These are phyloP conservation scores for Machimus atricapillus DNA, from an alignment of 2,888 invertebrate species.

Conservation along the genomic window DNA sequence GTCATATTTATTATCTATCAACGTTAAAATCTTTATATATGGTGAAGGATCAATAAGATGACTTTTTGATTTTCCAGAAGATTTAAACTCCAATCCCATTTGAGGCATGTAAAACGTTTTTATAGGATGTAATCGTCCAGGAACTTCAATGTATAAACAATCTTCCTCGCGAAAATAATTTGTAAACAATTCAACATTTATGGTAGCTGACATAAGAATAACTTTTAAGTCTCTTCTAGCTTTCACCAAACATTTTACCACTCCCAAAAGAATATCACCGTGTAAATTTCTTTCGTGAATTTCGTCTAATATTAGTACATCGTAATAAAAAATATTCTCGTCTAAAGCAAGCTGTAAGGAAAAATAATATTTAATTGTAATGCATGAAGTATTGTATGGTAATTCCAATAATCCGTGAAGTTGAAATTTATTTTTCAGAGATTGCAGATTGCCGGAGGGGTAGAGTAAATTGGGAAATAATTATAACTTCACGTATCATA, in stretches of 20 bases:
- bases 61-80: constrained; percentile 62
- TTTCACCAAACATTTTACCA: constrained; percentile 89
- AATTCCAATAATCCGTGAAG: too few species aligned
- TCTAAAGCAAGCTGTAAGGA: constrained; percentile 79
- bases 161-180: constrained; percentile 84
- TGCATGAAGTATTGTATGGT: too few species aligned
- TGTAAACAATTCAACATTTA: constrained; percentile 93
- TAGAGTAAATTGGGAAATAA: too few species aligned
- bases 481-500: too few species aligned
- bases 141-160: constrained; percentile 88
- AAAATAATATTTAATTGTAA: background rate
- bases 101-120: constrained; percentile 84
- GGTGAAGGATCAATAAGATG: constrained; percentile 91
- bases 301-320: constrained; percentile 95
- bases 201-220: constrained; percentile 98
- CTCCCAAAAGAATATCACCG: constrained; percentile 92
- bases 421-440: too few species aligned
- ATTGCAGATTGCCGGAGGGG: too few species aligned
- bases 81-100: constrained; percentile 64
- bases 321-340: constrained; percentile 80
- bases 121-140: constrained; percentile 93
- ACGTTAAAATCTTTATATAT: constrained; percentile 88
- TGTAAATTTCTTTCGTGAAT: constrained; percentile 96
- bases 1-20: constrained; percentile 90
- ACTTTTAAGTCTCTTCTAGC: constrained; percentile 83